A percentile compares a stretch with the other conserved stretches of the same genome.
These are phyloP conservation scores for Callipepla californica DNA, from an alignment of 2,113 vertebrate genomes.

Conservation along the genomic window DNA sequence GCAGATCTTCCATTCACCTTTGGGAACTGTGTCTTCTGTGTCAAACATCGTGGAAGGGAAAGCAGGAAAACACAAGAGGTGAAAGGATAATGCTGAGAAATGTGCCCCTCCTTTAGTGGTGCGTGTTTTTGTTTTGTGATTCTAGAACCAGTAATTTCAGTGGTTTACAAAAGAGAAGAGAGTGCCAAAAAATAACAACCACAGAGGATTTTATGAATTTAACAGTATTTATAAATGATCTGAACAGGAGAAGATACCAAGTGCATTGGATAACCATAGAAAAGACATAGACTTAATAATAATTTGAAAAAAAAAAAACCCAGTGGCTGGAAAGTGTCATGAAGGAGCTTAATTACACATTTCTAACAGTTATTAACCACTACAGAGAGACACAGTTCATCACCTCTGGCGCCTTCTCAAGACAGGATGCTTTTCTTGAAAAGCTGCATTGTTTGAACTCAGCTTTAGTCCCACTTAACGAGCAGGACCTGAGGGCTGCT, in stretches of 20 bases:
- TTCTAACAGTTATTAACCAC: background rate
- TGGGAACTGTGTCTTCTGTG: background rate
- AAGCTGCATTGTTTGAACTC: background rate
- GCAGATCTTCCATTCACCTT: background rate
- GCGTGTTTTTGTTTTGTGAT: background rate
- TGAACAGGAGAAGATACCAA: background rate
- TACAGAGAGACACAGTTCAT: background rate
- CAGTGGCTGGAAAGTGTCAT: background rate
- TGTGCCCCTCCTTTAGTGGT: background rate
- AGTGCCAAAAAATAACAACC: background rate
- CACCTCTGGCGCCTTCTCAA: background rate
- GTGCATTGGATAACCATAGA: background rate
- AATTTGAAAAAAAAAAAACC: background rate
- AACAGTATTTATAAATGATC: background rate
- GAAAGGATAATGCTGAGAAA: background rate
- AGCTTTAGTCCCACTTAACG: background rate
- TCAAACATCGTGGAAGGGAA: background rate
- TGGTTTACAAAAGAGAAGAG: conserved; percentile 15
- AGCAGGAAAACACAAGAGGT: background rate
- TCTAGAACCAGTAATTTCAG: background rate
- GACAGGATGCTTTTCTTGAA: background rate
- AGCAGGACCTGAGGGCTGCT: background rate
- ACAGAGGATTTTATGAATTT: background rate
- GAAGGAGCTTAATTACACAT: background rate
- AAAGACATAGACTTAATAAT: background rate